phyloP scores from a whole-genome alignment of 1,140 invertebrate genomes.

The Euura lappo region DNA sequence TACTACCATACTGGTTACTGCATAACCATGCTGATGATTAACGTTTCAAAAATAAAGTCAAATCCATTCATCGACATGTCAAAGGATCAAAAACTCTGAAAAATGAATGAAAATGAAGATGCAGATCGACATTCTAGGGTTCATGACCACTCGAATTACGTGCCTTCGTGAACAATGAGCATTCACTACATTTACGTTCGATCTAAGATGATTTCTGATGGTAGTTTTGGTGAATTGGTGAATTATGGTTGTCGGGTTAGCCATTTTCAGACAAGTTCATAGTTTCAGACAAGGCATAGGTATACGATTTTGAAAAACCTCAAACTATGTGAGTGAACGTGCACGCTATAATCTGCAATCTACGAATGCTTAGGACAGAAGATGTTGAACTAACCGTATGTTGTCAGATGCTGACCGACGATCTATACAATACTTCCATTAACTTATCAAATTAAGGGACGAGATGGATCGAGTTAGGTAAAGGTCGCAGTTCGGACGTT shows the following conservation, averaged over 20 bases:
- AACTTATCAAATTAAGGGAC: background rate
- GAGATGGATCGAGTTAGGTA: background rate
- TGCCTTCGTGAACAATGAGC: background rate
- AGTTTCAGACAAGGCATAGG: background rate
- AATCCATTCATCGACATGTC: no score
- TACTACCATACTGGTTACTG: no score
- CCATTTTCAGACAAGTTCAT: background rate
- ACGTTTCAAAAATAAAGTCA: no score
- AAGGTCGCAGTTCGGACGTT: no score
- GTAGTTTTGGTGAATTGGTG: background rate
- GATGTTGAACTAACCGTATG: background rate
- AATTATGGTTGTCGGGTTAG: background rate
- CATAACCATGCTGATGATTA: no score
- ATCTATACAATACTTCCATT: background rate
- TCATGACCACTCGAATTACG: background rate
- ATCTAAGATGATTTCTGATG: background rate
- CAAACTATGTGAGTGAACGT: no score
- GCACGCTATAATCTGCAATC: background rate
- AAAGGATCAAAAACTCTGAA: no score
- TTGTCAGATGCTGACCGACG: background rate
- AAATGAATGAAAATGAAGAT: no score
- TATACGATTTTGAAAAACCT: no score
- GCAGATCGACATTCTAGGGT: background rate
- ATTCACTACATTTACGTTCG: background rate
- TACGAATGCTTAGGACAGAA: background rate